phyloP scores from a whole-genome alignment of 2,888 invertebrate species.

The Clostera curtula region DNA sequence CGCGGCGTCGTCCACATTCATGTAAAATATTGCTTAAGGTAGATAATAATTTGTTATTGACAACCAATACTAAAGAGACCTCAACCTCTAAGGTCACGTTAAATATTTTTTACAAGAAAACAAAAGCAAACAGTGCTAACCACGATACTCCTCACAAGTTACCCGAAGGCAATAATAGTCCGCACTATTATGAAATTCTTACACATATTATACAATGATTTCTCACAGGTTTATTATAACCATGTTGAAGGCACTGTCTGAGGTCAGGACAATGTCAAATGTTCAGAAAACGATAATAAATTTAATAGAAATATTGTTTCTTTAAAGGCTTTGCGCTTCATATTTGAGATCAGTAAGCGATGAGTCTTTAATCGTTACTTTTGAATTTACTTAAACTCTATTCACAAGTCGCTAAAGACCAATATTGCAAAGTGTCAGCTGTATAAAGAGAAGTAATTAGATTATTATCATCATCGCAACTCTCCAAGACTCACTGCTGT shows the following conservation, averaged over 20 bases:
- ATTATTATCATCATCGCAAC: too few species aligned
- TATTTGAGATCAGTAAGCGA: too few species aligned
- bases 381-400: too few species aligned
- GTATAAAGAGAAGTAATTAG: too few species aligned
- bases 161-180: constrained; percentile 9
- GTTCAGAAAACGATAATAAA: constrained; percentile 1
- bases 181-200: constrained; percentile 15
- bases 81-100: constrained; percentile 11
- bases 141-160: constrained; percentile 8
- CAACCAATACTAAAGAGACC: constrained; percentile 9
- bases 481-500: too few species aligned
- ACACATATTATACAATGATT: constrained; percentile 23
- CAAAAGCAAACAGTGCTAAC: constrained; percentile 13
- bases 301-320: constrained; percentile 1
- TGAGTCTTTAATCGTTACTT: too few species aligned
- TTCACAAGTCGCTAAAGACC: too few species aligned
- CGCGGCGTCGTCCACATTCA: too few species aligned
- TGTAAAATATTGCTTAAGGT: too few species aligned
- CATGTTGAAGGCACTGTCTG: constrained; percentile 4
- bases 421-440: too few species aligned
- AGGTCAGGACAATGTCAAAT: constrained; percentile 16
- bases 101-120: constrained; percentile 1
- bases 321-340: too few species aligned
- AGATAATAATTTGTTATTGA: constrained; percentile 4
- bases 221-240: constrained; percentile 10